These are phyloP conservation scores for Kuschelorhynchus macadamiae DNA, from an alignment of 2,888 invertebrate species.

Conservation along the genomic window DNA sequence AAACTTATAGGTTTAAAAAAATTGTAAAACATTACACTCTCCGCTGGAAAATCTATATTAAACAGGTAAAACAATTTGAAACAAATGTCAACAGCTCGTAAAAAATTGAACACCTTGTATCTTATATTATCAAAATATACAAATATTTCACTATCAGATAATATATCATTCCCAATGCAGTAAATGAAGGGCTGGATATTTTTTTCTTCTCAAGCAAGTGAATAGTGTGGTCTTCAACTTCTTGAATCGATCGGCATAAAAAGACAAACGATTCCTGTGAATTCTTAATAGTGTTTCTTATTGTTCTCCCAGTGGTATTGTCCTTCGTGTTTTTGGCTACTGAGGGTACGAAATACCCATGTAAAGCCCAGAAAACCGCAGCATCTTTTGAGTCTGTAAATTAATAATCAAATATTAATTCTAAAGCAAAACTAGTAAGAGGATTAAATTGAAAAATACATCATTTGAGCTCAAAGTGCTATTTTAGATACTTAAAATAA, in stretches of 20 bases:
- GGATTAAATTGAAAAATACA: too few species aligned
- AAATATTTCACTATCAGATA: slow-evolving; percentile 9
- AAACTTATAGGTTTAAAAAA: slow-evolving; percentile 5
- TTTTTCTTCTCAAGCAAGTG: neutral
- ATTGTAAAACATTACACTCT: slow-evolving; percentile 3
- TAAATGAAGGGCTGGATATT: neutral
- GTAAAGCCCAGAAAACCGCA: neutral
- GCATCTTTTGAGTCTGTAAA: neutral
- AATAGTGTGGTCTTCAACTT: neutral
- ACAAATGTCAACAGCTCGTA: slow-evolving; percentile 41
- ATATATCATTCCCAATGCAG: slow-evolving; percentile 11
- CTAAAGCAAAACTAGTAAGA: too few species aligned
- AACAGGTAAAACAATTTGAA: slow-evolving; percentile 39
- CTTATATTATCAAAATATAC: slow-evolving; percentile 29
- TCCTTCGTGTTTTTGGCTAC: neutral
- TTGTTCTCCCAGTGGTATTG: neutral
- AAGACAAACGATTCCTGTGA: slow-evolving; percentile 3
- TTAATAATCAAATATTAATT: too few species aligned
- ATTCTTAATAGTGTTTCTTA: slow-evolving; percentile 3
- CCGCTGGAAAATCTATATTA: slow-evolving; percentile 10
- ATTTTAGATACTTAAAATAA: too few species aligned
- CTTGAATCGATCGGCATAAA: neutral
- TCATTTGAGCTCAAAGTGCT: too few species aligned
- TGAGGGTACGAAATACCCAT: neutral
- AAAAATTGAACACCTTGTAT: slow-evolving; percentile 29